Percentiles rank a stretch among this genome's conserved stretches.
These are phyloP conservation scores for Hoplostethus mediterraneus DNA, from an alignment of 2,797 vertebrate genomes.

Conservation along the genomic window DNA sequence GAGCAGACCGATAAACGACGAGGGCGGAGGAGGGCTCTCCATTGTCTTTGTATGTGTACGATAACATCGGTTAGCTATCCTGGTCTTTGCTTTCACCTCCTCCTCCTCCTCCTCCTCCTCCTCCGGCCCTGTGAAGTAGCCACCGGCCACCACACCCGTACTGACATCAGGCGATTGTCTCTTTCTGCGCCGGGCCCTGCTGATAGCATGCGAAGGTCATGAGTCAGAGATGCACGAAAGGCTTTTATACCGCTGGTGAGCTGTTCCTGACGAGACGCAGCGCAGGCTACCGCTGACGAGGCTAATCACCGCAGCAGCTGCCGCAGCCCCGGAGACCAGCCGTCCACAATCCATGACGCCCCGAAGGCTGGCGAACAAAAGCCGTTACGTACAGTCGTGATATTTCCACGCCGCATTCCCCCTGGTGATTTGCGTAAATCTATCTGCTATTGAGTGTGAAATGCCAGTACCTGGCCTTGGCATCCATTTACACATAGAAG, in stretches of 20 bases:
- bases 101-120: conserved; percentile 50
- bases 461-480: conserved; percentile 54
- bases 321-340: conserved; percentile 45
- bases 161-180: conserved; percentile 63
- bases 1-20: conserved; percentile 44
- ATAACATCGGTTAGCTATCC: conserved; percentile 27
- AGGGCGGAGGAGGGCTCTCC: conserved; percentile 42
- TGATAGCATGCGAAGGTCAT: conserved; percentile 47
- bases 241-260: conserved; percentile 23
- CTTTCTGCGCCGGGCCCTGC: conserved; percentile 37
- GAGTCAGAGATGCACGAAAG: conserved; percentile 45
- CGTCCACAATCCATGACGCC: conserved; percentile 50
- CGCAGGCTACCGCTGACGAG: conserved; percentile 7
- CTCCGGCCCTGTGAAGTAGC: conserved; percentile 30
- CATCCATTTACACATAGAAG: conserved; percentile 20
- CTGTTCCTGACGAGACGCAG: conserved; percentile 61
- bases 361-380: conserved; percentile 62
- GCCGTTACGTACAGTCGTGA: conserved; percentile 55
- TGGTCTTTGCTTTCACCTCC: conserved; percentile 34
- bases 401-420: conserved; percentile 44
- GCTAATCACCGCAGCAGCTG: conserved; percentile 57
- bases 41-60: conserved; percentile 63
- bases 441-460: conserved; percentile 50
- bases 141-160: conserved; percentile 41
- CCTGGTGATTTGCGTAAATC: conserved; percentile 48